Conservation (phyloP, 2,797 vertebrate genomes). For the Linurgus olivaceus region DNA sequence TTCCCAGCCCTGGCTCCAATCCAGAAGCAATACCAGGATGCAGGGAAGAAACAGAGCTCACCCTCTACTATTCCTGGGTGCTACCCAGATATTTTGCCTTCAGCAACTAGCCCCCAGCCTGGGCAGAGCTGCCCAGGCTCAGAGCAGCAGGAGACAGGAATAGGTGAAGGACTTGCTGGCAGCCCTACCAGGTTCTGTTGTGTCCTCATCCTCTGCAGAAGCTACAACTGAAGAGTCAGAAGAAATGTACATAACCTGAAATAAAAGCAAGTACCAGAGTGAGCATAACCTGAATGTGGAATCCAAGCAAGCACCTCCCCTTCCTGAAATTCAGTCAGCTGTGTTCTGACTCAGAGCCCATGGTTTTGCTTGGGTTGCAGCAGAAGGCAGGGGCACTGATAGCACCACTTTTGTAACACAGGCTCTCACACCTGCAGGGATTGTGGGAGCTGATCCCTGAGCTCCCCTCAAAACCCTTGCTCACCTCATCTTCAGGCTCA, state of each 20-base stretch:
- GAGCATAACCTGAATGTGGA: background rate
- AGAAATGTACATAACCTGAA: background rate
- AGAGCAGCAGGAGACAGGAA: background rate
- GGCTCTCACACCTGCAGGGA: background rate
- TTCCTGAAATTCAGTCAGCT: background rate
- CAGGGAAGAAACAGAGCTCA: background rate
- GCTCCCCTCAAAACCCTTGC: background rate
- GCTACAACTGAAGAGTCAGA: background rate
- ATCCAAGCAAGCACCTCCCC: background rate
- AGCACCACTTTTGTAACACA: background rate
- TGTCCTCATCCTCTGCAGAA: background rate
- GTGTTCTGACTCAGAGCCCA: background rate
- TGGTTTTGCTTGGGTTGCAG: background rate
- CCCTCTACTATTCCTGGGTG: background rate
- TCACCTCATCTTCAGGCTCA: constrained; percentile 63
- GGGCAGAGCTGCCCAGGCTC: background rate
- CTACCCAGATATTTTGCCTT: background rate
- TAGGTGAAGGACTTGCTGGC: background rate
- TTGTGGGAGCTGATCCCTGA: background rate
- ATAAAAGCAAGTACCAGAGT: background rate
- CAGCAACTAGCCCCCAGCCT: background rate
- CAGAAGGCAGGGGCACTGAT: background rate
- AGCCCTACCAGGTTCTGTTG: constrained; percentile 61
- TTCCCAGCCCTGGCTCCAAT: background rate
- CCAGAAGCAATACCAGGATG: background rate